phyloP scores from a whole-genome alignment of 2,113 vertebrate genomes.

The Mungos mungo region DNA sequence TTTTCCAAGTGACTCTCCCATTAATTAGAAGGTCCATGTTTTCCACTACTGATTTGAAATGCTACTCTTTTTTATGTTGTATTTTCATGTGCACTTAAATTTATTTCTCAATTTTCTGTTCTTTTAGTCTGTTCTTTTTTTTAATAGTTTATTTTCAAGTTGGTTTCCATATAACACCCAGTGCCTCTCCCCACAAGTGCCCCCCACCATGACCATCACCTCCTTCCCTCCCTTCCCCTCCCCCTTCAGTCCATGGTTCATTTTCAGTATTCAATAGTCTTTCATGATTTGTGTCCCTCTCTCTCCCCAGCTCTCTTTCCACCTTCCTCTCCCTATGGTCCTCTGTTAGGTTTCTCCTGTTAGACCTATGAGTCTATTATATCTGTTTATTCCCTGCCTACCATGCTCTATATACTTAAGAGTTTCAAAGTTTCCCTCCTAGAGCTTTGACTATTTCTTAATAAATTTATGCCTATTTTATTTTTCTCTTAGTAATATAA shows the following conservation, averaged over 20 bases:
- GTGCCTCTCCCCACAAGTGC: no score
- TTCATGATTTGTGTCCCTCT: no score
- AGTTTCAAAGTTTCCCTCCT: neutral
- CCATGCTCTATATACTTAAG: neutral
- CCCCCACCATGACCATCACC: no score
- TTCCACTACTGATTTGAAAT: neutral
- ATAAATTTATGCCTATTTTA: neutral
- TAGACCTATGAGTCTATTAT: no score
- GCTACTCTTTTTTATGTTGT: neutral
- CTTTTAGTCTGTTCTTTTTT: neutral
- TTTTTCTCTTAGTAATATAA: conserved; percentile 3
- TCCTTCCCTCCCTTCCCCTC: no score
- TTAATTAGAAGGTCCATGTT: neutral
- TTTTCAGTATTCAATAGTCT: no score
- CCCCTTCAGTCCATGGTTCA: no score
- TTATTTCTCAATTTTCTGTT: neutral
- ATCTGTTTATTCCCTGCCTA: neutral
- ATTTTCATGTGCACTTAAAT: neutral
- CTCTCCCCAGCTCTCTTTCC: no score
- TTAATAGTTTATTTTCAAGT: no score
- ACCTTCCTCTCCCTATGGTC: no score
- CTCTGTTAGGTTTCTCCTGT: no score
- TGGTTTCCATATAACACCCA: no score
- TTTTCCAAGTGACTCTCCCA: neutral
- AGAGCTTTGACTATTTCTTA: neutral